These are phyloP conservation scores for Pampusana beccarii DNA, from an alignment of 2,113 vertebrate genomes.

Conservation along the genomic window DNA sequence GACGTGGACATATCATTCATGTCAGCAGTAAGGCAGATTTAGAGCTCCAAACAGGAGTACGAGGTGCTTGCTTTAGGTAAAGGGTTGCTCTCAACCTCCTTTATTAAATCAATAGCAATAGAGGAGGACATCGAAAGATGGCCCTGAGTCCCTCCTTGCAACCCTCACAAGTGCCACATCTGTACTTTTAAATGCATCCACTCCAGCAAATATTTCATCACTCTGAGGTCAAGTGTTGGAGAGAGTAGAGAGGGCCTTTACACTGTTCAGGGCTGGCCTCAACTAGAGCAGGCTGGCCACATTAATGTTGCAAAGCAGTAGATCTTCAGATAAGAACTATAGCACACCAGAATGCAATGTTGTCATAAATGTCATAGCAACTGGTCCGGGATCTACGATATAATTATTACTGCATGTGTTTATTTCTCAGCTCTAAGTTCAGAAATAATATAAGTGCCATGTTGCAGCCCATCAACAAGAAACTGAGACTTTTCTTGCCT, in stretches of 20 bases:
- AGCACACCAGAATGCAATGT: background rate
- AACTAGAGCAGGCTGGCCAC: background rate
- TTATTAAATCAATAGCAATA: background rate
- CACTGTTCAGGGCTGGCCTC: background rate
- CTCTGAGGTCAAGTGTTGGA: background rate
- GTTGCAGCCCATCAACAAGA: background rate
- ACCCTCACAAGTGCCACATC: background rate
- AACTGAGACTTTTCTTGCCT: background rate
- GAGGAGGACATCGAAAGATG: background rate
- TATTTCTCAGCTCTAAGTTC: background rate
- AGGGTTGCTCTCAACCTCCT: background rate
- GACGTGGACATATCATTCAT: background rate
- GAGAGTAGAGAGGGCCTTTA: background rate
- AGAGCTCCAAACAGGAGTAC: background rate
- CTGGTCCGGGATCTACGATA: background rate
- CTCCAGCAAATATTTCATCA: background rate
- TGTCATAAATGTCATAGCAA: background rate
- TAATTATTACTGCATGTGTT: background rate
- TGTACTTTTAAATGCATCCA: background rate
- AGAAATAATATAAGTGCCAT: background rate
- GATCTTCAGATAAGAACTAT: background rate
- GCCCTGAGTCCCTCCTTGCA: background rate
- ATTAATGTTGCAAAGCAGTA: background rate
- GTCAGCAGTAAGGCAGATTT: background rate
- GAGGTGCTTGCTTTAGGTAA: background rate